A percentile compares a stretch with the other conserved stretches of the same genome.
These are phyloP conservation scores for Apotomis turbidana DNA, from an alignment of 2,888 invertebrate genomes.

Conservation along the genomic window DNA sequence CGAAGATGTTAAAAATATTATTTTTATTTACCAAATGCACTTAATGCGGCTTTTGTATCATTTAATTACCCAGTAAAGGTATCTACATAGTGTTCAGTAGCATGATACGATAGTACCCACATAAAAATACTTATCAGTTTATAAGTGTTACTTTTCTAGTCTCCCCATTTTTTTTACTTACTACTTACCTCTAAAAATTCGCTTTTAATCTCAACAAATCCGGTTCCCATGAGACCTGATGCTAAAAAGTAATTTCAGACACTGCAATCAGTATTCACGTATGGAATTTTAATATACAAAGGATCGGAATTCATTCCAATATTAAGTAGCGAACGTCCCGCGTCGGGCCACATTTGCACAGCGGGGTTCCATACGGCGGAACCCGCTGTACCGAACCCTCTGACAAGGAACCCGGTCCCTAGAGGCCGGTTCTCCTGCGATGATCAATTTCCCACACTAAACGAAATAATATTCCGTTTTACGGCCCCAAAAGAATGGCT, in stretches of 20 bases:
- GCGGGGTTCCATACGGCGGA: conserved; percentile 59
- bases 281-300: conserved; percentile 45
- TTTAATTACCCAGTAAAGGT: no score
- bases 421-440: conserved; percentile 58
- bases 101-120: not conserved
- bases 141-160: no score
- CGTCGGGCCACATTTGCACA: conserved; percentile 59
- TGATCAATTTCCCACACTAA: conserved; percentile 73
- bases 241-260: conserved; percentile 33
- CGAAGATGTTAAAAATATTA: no score
- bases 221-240: conserved; percentile 19
- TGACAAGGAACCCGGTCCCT: conserved; percentile 66
- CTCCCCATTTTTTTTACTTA: not conserved
- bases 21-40: no score
- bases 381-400: conserved; percentile 44
- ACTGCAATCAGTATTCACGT: conserved; percentile 39
- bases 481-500: conserved; percentile 59
- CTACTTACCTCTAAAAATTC: not conserved
- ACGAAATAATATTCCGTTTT: conserved; percentile 72
- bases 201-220: conserved; percentile 14
- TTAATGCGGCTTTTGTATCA: no score
- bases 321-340: conserved; percentile 47
- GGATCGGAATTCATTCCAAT: conserved; percentile 43
- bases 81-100: no score
- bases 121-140: no score